phyloP scores from a whole-genome alignment of 2,888 invertebrate species.

The Cremastinae sp. region DNA sequence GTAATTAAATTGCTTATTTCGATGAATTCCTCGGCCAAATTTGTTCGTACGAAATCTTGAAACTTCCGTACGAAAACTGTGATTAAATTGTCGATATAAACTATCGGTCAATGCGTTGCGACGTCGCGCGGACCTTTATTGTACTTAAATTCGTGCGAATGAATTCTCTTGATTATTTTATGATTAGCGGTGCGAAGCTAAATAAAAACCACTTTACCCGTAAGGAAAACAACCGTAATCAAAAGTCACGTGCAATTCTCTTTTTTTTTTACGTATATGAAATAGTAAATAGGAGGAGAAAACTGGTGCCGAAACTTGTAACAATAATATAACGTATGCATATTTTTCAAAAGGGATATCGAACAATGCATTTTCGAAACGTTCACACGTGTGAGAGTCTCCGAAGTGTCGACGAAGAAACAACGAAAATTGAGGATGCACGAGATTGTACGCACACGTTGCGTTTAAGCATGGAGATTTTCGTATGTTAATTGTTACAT shows the following conservation, averaged over 20 bases:
- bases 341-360: conserved; percentile 29
- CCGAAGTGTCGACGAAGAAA: conserved; percentile 10
- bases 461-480: conserved; percentile 27
- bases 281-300: conserved; percentile 21
- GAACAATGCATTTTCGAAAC: conserved; percentile 17
- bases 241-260: conserved; percentile 61
- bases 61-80: no score
- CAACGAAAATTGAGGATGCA: background rate
- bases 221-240: conserved; percentile 58
- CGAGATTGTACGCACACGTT: conserved; percentile 13
- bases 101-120: no score
- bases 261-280: conserved; percentile 23
- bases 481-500: conserved; percentile 52
- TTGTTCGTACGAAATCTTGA: no score
- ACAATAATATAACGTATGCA: conserved; percentile 45
- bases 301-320: conserved; percentile 59
- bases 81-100: no score
- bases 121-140: no score
- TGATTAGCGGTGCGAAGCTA: conserved; percentile 23
- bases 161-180: no score
- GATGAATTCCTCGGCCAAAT: no score
- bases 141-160: no score
- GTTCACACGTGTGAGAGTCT: conserved; percentile 15
- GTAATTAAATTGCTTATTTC: no score
- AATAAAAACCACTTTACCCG: conserved; percentile 20